These are phyloP conservation scores for Syngnathus typhle DNA, from an alignment of 2,113 vertebrate genomes.

Conservation along the genomic window DNA sequence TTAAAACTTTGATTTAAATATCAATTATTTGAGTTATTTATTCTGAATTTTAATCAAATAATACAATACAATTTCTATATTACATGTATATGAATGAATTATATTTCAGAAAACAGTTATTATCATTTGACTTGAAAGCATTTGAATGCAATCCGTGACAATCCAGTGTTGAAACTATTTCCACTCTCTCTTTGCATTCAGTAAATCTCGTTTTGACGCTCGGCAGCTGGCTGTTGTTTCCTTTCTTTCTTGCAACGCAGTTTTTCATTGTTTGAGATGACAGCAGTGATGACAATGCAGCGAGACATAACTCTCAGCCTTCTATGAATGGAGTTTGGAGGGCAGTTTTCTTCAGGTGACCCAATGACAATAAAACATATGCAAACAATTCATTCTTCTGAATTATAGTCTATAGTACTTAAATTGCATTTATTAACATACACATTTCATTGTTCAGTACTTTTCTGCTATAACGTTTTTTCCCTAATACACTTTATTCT, in stretches of 20 bases:
- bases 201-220: conserved; percentile 47
- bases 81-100: not conserved
- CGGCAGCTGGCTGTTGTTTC: conserved; percentile 58
- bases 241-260: conserved; percentile 59
- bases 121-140: not conserved
- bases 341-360: conserved; percentile 42
- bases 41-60: too few relatives aligned
- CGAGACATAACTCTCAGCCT: conserved; percentile 41
- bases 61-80: too few relatives aligned
- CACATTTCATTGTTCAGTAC: not conserved
- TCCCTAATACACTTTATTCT: not conserved
- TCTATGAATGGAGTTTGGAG: not conserved
- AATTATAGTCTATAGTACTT: not conserved
- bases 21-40: too few relatives aligned
- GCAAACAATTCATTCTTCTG: not conserved
- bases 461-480: not conserved
- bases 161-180: conserved; percentile 34
- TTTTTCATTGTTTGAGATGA: conserved; percentile 71
- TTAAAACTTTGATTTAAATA: too few relatives aligned
- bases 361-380: not conserved
- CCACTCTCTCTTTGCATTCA: conserved; percentile 42
- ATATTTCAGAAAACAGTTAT: not conserved
- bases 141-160: conserved; percentile 27
- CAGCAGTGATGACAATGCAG: conserved; percentile 62
- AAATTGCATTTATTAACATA: not conserved